Evolutionary conservation across 1,140 invertebrate genomes (phyloP).

Genomic region (Drosophila equinoxialis): DNA sequence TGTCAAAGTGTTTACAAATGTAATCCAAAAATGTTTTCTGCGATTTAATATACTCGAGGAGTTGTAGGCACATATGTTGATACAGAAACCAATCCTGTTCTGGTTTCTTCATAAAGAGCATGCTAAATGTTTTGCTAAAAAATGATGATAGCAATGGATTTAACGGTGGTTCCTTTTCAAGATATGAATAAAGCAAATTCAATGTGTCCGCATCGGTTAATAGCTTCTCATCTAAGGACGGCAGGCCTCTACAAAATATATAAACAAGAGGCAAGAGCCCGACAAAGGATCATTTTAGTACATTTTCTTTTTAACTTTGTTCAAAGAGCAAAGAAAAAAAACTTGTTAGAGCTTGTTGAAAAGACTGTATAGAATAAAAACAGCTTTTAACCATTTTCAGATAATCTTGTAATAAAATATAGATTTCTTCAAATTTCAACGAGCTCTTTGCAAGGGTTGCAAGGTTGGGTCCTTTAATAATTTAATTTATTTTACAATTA

Average conservation of each 20-base stretch:
- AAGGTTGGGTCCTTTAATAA: too few species aligned
- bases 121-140: slow-evolving; percentile 96
- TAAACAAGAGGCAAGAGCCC: not conserved
- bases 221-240: slow-evolving; percentile 92
- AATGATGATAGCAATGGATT: slow-evolving; percentile 97
- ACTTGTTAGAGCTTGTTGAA: not conserved
- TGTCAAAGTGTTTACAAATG: slow-evolving; percentile 94
- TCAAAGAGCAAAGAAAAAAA: not conserved
- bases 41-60: slow-evolving; percentile 95
- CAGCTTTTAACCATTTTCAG: too few species aligned
- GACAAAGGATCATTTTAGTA: too few species aligned
- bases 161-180: slow-evolving; percentile 92
- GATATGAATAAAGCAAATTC: slow-evolving; percentile 93
- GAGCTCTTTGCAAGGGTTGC: not conserved
- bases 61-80: slow-evolving; percentile 94
- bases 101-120: slow-evolving; percentile 90
- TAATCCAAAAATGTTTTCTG: slow-evolving; percentile 93
- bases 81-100: slow-evolving; percentile 94
- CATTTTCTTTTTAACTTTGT: too few species aligned
- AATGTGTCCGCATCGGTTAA: slow-evolving; percentile 90
- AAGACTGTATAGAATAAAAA: too few species aligned
- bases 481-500: too few species aligned
- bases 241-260: slow-evolving; percentile 86
- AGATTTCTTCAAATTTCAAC: not conserved
- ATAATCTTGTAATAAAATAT: not conserved